Evolutionary conservation across 2,797 vertebrate genomes (phyloP).

Genomic region (Darevskia nairensis): DNA sequence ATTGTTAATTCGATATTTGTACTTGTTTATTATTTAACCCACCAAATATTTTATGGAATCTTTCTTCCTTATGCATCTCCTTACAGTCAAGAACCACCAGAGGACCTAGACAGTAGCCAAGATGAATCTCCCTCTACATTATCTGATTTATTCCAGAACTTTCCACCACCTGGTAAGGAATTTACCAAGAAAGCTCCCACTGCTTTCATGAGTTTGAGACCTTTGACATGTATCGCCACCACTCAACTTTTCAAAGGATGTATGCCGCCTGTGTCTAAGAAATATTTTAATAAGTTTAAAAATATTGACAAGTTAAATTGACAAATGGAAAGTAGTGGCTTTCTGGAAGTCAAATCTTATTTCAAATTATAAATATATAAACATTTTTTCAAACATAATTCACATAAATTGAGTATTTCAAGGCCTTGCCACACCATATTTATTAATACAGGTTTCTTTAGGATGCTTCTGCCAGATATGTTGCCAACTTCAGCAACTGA

Average conservation of each 20-base stretch:
- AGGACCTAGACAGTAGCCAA: constrained; percentile 32
- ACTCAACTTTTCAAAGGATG: background rate
- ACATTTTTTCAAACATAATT: background rate
- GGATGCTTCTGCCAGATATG: background rate
- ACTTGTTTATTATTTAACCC: background rate
- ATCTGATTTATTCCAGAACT: constrained; percentile 54
- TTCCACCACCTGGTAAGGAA: constrained; percentile 84
- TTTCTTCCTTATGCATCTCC: background rate
- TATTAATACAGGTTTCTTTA: background rate
- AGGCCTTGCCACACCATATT: background rate
- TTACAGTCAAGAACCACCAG: constrained; percentile 39
- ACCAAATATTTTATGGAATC: background rate
- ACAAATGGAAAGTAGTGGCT: background rate
- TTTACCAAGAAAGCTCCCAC: background rate
- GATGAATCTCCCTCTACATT: constrained; percentile 64
- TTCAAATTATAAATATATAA: background rate
- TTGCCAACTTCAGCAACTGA: background rate
- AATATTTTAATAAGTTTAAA: background rate
- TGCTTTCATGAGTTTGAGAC: background rate
- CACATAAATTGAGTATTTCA: background rate
- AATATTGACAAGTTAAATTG: background rate
- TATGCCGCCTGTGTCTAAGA: background rate
- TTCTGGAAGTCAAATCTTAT: background rate
- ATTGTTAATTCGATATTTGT: background rate
- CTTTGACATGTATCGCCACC: background rate